A percentile compares a stretch with the other conserved stretches of the same genome.
Evolutionary conservation across 2,888 invertebrate species (phyloP).

Genomic region (Argyresthia goedartella): DNA sequence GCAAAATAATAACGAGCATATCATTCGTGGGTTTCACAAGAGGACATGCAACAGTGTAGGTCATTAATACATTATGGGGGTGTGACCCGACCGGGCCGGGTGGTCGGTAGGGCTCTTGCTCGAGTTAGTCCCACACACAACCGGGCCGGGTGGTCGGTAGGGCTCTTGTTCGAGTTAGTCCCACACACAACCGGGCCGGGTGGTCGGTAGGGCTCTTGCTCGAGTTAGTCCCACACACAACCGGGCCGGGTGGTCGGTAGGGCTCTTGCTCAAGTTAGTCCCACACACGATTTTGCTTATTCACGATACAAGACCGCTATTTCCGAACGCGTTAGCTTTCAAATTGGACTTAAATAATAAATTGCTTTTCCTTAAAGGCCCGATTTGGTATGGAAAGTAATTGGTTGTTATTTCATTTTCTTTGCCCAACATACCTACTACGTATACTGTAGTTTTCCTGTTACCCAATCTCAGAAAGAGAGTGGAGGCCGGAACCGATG

Average conservation of each 20-base stretch:
- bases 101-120: neutral
- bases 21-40: constrained; percentile 27
- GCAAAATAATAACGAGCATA: constrained; percentile 26
- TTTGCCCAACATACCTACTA: neutral
- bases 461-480: too few species aligned
- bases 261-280: neutral
- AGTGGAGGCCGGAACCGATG: too few species aligned
- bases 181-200: neutral
- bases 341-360: constrained; percentile 58
- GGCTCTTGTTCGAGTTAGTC: neutral
- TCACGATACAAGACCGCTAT: constrained; percentile 44
- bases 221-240: constrained; percentile 18
- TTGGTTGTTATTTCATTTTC: constrained; percentile 1
- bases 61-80: constrained; percentile 51
- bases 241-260: too few species aligned
- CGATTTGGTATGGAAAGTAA: constrained; percentile 23
- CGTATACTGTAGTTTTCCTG: too few species aligned
- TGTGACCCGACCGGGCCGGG: constrained; percentile 16
- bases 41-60: constrained; percentile 21
- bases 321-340: constrained; percentile 47
- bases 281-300: constrained; percentile 41
- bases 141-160: constrained; percentile 6
- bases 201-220: too few species aligned
- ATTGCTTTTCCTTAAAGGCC: constrained; percentile 39
- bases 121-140: constrained; percentile 17